Evolutionary conservation across 2,113 vertebrate genomes (phyloP).

Genomic region (Atrichornis clamosus): DNA sequence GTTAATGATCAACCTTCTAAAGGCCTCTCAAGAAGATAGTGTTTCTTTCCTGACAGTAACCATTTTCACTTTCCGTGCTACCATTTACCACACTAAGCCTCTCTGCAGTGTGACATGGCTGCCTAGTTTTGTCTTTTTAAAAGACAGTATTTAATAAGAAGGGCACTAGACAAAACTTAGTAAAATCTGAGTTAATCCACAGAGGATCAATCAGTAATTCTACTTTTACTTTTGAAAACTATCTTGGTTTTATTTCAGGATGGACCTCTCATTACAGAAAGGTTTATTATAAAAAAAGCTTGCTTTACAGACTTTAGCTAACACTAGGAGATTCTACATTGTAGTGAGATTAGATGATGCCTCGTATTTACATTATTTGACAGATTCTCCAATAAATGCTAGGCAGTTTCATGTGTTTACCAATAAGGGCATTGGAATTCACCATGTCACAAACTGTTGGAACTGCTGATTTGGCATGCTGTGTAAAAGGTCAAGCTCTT

Average conservation of each 20-base stretch:
- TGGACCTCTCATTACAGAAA: neutral
- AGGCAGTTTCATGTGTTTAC: neutral
- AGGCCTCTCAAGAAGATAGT: neutral
- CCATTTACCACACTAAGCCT: neutral
- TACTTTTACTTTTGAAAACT: neutral
- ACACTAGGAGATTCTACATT: neutral
- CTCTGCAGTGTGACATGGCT: neutral
- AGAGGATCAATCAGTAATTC: neutral
- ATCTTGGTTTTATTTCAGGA: neutral
- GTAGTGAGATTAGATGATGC: neutral
- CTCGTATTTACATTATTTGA: conserved; percentile 6
- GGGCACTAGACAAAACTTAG: neutral
- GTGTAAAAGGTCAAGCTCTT: conserved; percentile 8
- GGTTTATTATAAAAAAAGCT: neutral
- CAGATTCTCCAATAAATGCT: neutral
- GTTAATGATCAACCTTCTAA: neutral
- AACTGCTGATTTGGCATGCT: neutral
- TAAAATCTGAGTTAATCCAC: neutral
- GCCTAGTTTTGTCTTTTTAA: neutral
- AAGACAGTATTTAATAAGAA: neutral
- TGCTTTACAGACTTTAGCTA: neutral
- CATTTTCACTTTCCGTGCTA: neutral
- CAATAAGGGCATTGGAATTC: neutral
- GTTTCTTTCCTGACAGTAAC: neutral
- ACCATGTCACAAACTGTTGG: neutral